phyloP scores from a whole-genome alignment of 1,140 invertebrate genomes.

The Dinoponera quadriceps region DNA sequence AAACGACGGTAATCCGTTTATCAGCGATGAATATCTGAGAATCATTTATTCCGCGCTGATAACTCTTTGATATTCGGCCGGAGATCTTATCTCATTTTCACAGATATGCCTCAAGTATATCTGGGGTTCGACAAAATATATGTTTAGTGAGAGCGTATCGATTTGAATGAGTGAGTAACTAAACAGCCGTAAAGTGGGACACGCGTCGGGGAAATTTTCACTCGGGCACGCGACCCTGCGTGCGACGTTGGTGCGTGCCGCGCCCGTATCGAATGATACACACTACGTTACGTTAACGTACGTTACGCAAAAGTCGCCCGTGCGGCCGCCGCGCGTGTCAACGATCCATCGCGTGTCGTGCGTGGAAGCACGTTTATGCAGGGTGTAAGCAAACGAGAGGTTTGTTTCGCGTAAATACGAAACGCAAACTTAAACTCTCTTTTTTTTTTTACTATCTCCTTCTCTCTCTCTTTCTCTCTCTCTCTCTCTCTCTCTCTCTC shows the following conservation, averaged over 20 bases:
- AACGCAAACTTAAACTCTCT: not conserved
- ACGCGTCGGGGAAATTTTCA: slow-evolving; percentile 48
- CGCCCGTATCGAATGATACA: slow-evolving; percentile 40
- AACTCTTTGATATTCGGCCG: not conserved
- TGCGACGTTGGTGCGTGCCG: slow-evolving; percentile 42
- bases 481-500: too few species aligned
- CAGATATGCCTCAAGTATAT: slow-evolving; percentile 36
- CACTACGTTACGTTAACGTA: slow-evolving; percentile 25
- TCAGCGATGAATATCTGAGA: slow-evolving; percentile 6
- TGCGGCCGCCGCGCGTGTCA: slow-evolving; percentile 28
- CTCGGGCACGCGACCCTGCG: slow-evolving; percentile 42
- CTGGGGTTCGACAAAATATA: slow-evolving; percentile 40
- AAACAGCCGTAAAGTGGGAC: slow-evolving; percentile 55
- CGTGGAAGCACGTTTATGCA: slow-evolving; percentile 16
- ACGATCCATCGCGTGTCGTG: slow-evolving; percentile 52
- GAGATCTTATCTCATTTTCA: slow-evolving; percentile 9
- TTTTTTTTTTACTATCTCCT: not conserved
- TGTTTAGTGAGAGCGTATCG: slow-evolving; percentile 8
- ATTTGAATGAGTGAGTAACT: slow-evolving; percentile 39
- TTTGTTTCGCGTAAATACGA: slow-evolving; percentile 3
- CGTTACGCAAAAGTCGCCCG: slow-evolving; percentile 55
- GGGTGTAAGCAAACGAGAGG: not conserved
- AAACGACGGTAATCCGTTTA: slow-evolving; percentile 8
- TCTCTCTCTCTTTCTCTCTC: too few species aligned
- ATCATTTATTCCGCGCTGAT: slow-evolving; percentile 7